Percentiles rank a stretch among this genome's conserved stretches.
Conservation (phyloP, 2,888 invertebrate species). For the Sminthurinus aureus region DNA sequence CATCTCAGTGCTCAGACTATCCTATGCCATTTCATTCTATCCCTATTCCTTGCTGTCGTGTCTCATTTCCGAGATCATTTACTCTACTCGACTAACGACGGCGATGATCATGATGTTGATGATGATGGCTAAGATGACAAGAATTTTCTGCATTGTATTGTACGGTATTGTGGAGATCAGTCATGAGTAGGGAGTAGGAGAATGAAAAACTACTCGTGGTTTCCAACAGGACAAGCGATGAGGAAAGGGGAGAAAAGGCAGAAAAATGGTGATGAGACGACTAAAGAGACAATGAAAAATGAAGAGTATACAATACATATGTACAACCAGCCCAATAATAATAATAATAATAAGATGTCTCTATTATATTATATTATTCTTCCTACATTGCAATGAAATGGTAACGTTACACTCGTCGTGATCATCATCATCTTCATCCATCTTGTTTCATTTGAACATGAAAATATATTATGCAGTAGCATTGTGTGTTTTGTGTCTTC, state of each 20-base stretch:
- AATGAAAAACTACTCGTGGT: too few species aligned
- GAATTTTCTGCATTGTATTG: too few species aligned
- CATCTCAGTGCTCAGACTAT: too few species aligned
- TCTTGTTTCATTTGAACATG: neutral
- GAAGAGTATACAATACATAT: neutral
- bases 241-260: neutral
- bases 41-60: neutral
- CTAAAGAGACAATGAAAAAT: constrained; percentile 23
- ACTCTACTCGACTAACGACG: neutral
- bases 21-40: too few species aligned
- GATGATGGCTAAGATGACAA: too few species aligned
- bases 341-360: too few species aligned
- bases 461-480: too few species aligned
- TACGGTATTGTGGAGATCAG: neutral
- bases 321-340: neutral
- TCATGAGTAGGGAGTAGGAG: neutral
- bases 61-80: constrained; percentile 15
- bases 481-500: neutral
- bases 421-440: too few species aligned
- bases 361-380: too few species aligned
- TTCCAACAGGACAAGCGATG: neutral
- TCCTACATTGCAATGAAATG: too few species aligned
- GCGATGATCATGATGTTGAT: neutral
- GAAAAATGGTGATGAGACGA: constrained; percentile 21
- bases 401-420: too few species aligned